Base-by-base conservation (phyloP, 2,888 invertebrate genomes). In the Petrophora chlorosata region DNA sequence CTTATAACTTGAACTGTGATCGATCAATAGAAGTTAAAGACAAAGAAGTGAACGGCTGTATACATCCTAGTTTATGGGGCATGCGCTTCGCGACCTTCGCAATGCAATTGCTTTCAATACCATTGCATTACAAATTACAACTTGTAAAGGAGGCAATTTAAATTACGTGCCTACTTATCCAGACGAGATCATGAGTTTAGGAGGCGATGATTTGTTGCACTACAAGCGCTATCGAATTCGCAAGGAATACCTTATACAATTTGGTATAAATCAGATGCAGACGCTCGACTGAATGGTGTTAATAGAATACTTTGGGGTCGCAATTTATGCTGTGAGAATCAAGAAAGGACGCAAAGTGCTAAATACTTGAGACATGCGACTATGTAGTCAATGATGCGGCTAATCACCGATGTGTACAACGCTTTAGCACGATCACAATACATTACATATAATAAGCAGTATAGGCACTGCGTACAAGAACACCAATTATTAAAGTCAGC, bases 31-130 rank as follows among this genome's bases (percentile, higher is more conserved):
- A 38, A 54, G 51, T 32, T 43, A 47, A 62, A 68, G 56, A 68
- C 63, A 68, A 67, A 63, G 70, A 61, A 46, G 63, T 56, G 66
- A 69, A 53, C 47, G 65, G 60, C 60, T 56, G 61, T 73, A 67
- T 72, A 71, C 51, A 68, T 55, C 39, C 53, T 59, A 63, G 63
- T 70, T 72, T 67, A 70, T 70, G 59, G 61, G 66, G 59, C 66
- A 64, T 66, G 66, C 58, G 51, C 59, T 50, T 61, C 47, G 41
- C 58, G 59, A 61, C 73, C 73, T 73, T 73, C 66, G 52, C 19
- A 19, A 17, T 34, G 42, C 33, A 15, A 49, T 48, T 39, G 39
- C 22, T 15, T 28, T 23, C 42, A 38, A 49, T 43, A 28, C n/a
- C 38, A 29, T 32, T 8, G 17, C 23, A 39, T 38, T 32, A 26